Evolutionary conservation across 2,888 invertebrate species (phyloP).

Genomic region (Clepsis dumicolana): DNA sequence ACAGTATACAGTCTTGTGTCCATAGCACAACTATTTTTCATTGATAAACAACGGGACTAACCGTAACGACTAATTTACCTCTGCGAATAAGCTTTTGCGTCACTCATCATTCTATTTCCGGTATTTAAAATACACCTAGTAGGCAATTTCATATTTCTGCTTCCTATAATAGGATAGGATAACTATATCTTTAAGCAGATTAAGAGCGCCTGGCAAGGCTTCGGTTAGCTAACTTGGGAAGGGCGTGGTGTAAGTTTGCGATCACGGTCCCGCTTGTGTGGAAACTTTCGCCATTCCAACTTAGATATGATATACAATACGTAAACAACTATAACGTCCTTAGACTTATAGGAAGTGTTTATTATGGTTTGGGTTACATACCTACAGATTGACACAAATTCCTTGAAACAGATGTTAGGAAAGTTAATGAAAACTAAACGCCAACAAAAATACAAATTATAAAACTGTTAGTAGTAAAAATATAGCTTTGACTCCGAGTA

Average conservation of each 20-base stretch:
- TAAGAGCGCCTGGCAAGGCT: conserved; percentile 2
- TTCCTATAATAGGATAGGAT: conserved; percentile 8
- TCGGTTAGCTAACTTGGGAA: conserved; percentile 9
- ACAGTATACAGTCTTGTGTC: too few species aligned
- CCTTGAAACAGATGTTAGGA: too few species aligned
- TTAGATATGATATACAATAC: background rate
- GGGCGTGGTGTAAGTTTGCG: background rate
- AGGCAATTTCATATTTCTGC: background rate
- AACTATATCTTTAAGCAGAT: conserved; percentile 15
- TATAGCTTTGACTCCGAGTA: background rate
- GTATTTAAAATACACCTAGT: background rate
- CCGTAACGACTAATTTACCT: too few species aligned
- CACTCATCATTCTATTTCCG: background rate
- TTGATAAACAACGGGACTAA: too few species aligned
- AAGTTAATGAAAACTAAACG: too few species aligned
- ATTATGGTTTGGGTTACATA: background rate
- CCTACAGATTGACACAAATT: background rate
- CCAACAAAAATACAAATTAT: background rate
- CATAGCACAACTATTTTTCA: too few species aligned
- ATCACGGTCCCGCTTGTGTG: conserved; percentile 1
- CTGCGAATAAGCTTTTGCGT: too few species aligned
- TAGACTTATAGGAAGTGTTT: background rate
- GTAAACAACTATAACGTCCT: background rate
- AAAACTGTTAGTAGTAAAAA: background rate
- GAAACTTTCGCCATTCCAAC: conserved; percentile 8